Conservation (phyloP, 2,797 vertebrate genomes). For the Xiphophorus birchmanni region DNA sequence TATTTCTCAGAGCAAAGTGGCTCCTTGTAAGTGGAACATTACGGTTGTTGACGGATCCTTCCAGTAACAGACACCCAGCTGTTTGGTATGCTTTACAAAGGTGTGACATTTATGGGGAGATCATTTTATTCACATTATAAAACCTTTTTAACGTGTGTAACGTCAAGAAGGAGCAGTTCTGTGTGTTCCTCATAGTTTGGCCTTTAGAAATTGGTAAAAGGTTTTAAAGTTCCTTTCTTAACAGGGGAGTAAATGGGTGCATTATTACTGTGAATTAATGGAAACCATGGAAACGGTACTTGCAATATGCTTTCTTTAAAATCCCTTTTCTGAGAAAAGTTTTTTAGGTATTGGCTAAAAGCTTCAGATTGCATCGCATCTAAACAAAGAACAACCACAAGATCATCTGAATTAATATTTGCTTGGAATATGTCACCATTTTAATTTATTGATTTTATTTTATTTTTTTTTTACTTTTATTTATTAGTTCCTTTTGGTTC, state of each 20-base stretch:
- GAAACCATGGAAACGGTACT: conserved; percentile 70
- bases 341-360: conserved; percentile 56
- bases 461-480: conserved; percentile 22
- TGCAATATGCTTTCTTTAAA: conserved; percentile 41
- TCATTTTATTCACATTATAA: conserved; percentile 33
- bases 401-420: conserved; percentile 12
- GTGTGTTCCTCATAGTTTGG: conserved; percentile 19
- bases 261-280: conserved; percentile 60
- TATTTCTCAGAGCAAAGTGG: conserved; percentile 3
- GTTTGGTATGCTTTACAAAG: conserved; percentile 34
- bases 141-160: conserved; percentile 22
- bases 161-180: conserved; percentile 20
- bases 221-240: conserved; percentile 30
- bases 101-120: conserved; percentile 35
- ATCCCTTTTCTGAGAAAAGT: conserved; percentile 41
- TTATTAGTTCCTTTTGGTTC: conserved; percentile 21
- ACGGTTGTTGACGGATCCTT: conserved; percentile 18
- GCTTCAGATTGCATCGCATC: conserved; percentile 32
- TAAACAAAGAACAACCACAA: conserved; percentile 29
- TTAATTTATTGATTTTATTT: not conserved
- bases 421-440: conserved; percentile 28
- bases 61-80: conserved; percentile 16
- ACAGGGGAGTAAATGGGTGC: conserved; percentile 46
- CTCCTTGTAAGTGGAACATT: conserved; percentile 2
- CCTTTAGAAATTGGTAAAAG: conserved; percentile 40